Base-by-base conservation (phyloP, 2,888 invertebrate genomes). In the Lordiphosa andalusiaca region DNA sequence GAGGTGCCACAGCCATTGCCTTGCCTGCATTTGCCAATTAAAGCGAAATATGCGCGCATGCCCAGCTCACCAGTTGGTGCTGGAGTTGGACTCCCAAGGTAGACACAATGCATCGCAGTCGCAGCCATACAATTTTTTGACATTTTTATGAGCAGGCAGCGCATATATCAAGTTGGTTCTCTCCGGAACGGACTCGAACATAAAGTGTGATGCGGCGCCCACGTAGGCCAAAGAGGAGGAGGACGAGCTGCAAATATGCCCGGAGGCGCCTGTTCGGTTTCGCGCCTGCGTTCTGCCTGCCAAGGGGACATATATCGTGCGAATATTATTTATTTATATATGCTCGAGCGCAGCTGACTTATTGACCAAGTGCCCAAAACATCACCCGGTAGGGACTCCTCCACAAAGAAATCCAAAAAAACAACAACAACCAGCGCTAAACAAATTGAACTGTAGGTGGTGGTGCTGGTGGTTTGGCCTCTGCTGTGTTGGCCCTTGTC, bases 311-410 rank as follows among this genome's bases (percentile, higher is more conserved):
- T 86, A 87, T 87, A 86, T 84, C 86, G 87, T 87, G 87, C 86
- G 87, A 87, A 86, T 87, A 86, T 86, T 86, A 87, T 87, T 87
- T 87, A 87, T 87, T 87, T 87, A 87, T 87, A 80, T 67, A 47
- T 67, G 71, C 67, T 64, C 75, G 54, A 53, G 62, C 41, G 53
- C 41, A 54, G 56, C 75, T 71, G 78, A 78, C 70, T 73, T 75
- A 81, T 78, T 69, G 78, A 71, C 69, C 73, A 72, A 64, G 69
- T 73, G 67, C 67, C 64, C 69, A 65, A 61, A 61, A 71, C 67
- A 70, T 76, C 69, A 71, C 70, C 73, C 49, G 69, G 57, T 64
- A 61, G 64, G 65, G 60, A 52, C 55, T 23, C 44, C 21, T 38
- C 30, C 30, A 30, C 30, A 25, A 46, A 16, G 16, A 16, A 16